A percentile compares a stretch with the other conserved stretches of the same genome.
phyloP scores from a whole-genome alignment of 2,113 vertebrate species.

The Anguilla rostrata region DNA sequence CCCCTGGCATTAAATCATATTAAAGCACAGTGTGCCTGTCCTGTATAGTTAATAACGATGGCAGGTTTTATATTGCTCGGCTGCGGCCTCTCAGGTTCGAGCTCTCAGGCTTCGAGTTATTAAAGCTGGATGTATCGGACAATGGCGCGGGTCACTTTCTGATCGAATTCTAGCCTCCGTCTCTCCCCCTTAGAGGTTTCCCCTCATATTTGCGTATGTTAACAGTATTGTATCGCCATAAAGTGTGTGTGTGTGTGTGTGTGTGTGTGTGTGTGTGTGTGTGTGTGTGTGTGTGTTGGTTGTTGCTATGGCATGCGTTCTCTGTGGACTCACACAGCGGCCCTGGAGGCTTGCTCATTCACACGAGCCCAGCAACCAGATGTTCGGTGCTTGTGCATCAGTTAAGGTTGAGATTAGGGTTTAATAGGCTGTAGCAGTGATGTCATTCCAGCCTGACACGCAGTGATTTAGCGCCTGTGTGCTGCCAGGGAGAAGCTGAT shows the following conservation, averaged over 20 bases:
- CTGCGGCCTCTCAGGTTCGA: conserved; percentile 51
- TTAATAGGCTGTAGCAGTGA: background rate
- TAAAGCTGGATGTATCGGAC: conserved; percentile 56
- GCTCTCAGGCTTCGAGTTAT: conserved; percentile 56
- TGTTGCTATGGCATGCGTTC: background rate
- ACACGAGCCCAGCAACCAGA: background rate
- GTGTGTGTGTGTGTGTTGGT: background rate
- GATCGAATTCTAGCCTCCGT: conserved; percentile 48
- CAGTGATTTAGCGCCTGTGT: background rate
- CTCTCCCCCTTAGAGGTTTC: conserved; percentile 40
- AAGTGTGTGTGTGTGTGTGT: background rate
- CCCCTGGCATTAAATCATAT: conserved; percentile 51
- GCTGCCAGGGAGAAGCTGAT: background rate
- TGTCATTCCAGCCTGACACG: conserved; percentile 4
- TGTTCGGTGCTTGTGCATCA: background rate
- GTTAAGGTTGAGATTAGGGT: conserved; percentile 7
- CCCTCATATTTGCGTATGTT: conserved; percentile 52
- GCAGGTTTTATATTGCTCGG: conserved; percentile 15
- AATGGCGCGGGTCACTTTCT: conserved; percentile 45
- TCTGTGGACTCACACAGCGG: background rate
- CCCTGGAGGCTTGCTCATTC: background rate
- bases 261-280: background rate
- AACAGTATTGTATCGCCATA: conserved; percentile 32
- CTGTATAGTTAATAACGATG: conserved; percentile 50
- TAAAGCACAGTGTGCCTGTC: conserved; percentile 49